Evolutionary conservation across 2,888 invertebrate genomes (phyloP).

Genomic region (Heterodera filipjevi): DNA sequence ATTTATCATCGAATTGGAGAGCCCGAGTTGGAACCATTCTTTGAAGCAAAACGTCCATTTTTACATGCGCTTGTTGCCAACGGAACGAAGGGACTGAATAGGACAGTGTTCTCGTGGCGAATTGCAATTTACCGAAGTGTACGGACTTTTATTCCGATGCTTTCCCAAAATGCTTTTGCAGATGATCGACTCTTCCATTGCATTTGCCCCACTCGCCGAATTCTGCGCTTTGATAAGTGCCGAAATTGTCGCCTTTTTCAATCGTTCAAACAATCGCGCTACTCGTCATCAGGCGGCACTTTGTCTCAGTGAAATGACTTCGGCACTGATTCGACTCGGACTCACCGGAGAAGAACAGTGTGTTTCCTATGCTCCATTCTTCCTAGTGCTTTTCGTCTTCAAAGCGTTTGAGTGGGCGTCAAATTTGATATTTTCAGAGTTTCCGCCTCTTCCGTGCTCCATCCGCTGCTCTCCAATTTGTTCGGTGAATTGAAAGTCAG

Average conservation of each 20-base stretch:
- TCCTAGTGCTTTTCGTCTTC: background rate
- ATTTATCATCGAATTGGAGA: conserved; percentile 50
- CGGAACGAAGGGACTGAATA: conserved; percentile 33
- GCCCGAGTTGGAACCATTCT: conserved; percentile 39
- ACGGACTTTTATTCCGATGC: background rate
- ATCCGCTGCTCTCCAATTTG: conserved; percentile 43
- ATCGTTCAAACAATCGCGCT: conserved; percentile 45
- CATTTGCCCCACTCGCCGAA: conserved; percentile 11
- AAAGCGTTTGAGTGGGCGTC: too few relatives aligned
- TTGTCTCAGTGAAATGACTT: conserved; percentile 52
- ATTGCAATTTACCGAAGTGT: conserved; percentile 44
- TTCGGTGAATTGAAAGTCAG: conserved; percentile 36
- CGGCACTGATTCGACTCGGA: conserved; percentile 47
- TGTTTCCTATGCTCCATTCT: background rate
- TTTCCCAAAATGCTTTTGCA: background rate
- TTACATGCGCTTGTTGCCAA: conserved; percentile 32
- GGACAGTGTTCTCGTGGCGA: conserved; percentile 39
- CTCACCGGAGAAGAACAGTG: conserved; percentile 43
- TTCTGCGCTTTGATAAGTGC: conserved; percentile 44
- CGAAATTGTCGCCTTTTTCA: conserved; percentile 52
- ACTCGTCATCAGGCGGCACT: conserved; percentile 53
- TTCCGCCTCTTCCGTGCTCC: conserved; percentile 36
- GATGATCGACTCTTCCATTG: background rate
- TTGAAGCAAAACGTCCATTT: conserved; percentile 37
- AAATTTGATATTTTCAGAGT: conserved; percentile 19